Percentiles rank a stretch among this genome's conserved stretches.
Conservation (phyloP, 2,888 invertebrate genomes). For the Cheilosia urbana region DNA sequence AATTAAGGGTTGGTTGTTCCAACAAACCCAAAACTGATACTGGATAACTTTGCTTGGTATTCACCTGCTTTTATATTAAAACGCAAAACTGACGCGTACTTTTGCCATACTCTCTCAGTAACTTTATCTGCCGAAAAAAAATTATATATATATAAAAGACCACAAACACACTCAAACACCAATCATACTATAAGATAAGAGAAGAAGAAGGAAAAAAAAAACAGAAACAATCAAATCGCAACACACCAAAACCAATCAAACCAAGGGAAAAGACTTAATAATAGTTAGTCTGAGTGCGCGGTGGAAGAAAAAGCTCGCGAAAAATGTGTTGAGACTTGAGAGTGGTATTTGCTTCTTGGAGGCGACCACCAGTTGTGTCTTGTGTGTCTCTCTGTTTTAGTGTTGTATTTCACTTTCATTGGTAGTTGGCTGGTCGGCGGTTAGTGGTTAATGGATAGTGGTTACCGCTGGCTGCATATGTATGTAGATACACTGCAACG, state of each 20-base stretch:
- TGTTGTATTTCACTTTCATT: constrained; percentile 75
- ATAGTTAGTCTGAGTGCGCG: constrained; percentile 35
- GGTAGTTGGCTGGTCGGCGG: constrained; percentile 34
- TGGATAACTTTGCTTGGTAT: constrained; percentile 83
- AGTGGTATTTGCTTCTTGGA: constrained; percentile 62
- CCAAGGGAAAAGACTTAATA: constrained; percentile 70
- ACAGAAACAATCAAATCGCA: constrained; percentile 42
- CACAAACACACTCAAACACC: constrained; percentile 56
- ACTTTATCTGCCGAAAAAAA: constrained; percentile 49
- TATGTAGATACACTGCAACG: constrained; percentile 32
- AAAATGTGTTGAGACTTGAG: constrained; percentile 41
- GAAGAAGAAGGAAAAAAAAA: constrained; percentile 29
- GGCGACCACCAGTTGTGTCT: not conserved
- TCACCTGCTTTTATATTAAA: constrained; percentile 83
- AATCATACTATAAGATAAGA: constrained; percentile 40
- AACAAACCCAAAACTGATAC: constrained; percentile 84
- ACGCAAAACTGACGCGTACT: constrained; percentile 60
- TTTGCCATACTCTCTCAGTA: constrained; percentile 58
- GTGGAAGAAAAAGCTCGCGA: constrained; percentile 66
- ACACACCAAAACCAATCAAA: constrained; percentile 67
- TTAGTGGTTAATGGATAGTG: constrained; percentile 18
- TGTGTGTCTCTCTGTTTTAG: constrained; percentile 46
- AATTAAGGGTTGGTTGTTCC: constrained; percentile 80
- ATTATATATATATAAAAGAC: constrained; percentile 6
- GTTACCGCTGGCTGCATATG: constrained; percentile 31